Evolutionary conservation across 2,113 vertebrate genomes (phyloP).

Genomic region (Oryzias woworae): DNA sequence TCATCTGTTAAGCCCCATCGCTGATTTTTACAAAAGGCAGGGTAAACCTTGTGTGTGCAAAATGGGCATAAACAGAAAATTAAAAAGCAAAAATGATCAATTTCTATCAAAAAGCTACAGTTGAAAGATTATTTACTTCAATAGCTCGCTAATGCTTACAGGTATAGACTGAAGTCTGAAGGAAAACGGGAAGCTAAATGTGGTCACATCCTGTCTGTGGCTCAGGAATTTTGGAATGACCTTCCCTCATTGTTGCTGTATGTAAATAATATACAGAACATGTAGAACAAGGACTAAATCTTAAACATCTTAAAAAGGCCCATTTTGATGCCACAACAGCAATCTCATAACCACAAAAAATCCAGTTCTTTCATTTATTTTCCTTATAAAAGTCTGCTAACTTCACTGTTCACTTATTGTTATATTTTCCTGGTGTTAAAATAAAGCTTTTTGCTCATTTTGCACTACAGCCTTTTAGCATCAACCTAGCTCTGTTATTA

Average conservation of each 20-base stretch:
- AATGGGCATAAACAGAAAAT: constrained; percentile 25
- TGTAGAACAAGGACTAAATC: background rate
- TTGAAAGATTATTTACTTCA: constrained; percentile 11
- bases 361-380: too few relatives aligned
- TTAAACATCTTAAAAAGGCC: too few relatives aligned
- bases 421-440: too few relatives aligned
- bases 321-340: too few relatives aligned
- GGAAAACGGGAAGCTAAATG: constrained; percentile 42
- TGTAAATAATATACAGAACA: constrained; percentile 31
- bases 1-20: too few relatives aligned
- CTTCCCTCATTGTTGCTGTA: constrained; percentile 41
- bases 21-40: background rate
- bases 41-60: too few relatives aligned
- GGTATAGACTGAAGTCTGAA: constrained; percentile 12
- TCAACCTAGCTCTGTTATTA: too few relatives aligned
- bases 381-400: too few relatives aligned
- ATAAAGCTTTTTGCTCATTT: too few relatives aligned
- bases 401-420: too few relatives aligned
- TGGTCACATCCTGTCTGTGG: constrained; percentile 38
- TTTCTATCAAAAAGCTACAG: constrained; percentile 4
- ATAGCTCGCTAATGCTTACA: constrained; percentile 15
- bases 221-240: constrained; percentile 40
- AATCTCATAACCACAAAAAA: too few relatives aligned
- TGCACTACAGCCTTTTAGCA: too few relatives aligned
- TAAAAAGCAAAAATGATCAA: constrained; percentile 16